Base-by-base conservation (phyloP, 2,113 vertebrate genomes). In the Tupaia chinensis region DNA sequence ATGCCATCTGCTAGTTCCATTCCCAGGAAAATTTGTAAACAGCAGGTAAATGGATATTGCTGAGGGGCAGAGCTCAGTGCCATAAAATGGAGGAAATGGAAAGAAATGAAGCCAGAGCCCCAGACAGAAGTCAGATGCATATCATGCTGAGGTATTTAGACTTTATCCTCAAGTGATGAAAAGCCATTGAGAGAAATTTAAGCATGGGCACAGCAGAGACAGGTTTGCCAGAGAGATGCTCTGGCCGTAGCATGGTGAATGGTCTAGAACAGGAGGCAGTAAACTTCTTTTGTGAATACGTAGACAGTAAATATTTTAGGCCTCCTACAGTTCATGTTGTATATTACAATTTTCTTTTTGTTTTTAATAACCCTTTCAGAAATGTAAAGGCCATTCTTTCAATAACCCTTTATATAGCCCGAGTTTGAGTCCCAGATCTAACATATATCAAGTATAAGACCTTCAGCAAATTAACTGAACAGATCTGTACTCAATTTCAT, bases 401-500 rank as follows among this genome's bases (percentile, higher is more conserved):
- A 93, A 95, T 65, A 85, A 89, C 3, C 16, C 72, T 93, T 89
- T 65, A 54, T 70, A 58, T 34, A 65, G 68, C 34, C 19, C 78
- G 65, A 20, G 27, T 87, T 89, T 60, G 78, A 56, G 83, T 54
- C 23, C 53, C 14, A 81, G 93, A 54, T 86, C 65, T 20, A 91
- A 4, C 25, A 65, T 56, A 68, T 79, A 73, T 23, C n/a, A 78
- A 78, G 34, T 69, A 22, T 70, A 53, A 93, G 63, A 74, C 2
- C 83, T 82, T 68, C 65, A 89, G 44, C 68, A 85, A 85, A 29
- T 76, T 76, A 91, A 85, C 65, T 54, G 84, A 83, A 89, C 1
- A 76, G 25, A 61, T 87, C 44, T 76, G 66, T 91, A 56, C 66
- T 90, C 72, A 70, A 80, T 93, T 97, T 95, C 27, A 92, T 66